Evolutionary conservation across 2,888 invertebrate species (phyloP).

Genomic region (Trilocha varians): DNA sequence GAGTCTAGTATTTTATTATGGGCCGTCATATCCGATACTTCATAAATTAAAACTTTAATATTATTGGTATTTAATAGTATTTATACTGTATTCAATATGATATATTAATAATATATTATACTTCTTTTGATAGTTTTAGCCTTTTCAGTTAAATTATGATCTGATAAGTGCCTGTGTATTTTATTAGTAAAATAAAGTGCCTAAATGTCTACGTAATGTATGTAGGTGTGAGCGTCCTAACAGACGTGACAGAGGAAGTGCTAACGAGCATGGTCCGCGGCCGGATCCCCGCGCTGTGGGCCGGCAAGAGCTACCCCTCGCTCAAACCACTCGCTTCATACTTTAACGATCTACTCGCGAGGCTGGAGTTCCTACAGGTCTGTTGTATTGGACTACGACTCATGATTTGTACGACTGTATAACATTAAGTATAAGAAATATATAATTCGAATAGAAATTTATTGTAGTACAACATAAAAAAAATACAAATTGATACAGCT

Average conservation of each 20-base stretch:
- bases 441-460: too few relatives aligned
- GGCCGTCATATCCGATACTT: too few relatives aligned
- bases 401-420: too few relatives aligned
- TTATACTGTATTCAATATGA: too few relatives aligned
- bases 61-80: too few relatives aligned
- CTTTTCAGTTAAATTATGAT: too few relatives aligned
- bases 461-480: not conserved
- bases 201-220: slow-evolving; percentile 1
- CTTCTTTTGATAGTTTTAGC: too few relatives aligned
- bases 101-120: too few relatives aligned
- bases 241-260: slow-evolving; percentile 88
- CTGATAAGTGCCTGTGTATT: not conserved
- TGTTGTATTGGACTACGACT: not conserved
- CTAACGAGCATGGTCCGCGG: slow-evolving; percentile 86
- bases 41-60: too few relatives aligned
- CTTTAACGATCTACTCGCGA: slow-evolving; percentile 85
- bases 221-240: slow-evolving; percentile 90
- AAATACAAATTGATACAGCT: not conserved
- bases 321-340: slow-evolving; percentile 92
- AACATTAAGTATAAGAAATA: too few relatives aligned
- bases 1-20: too few relatives aligned
- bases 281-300: slow-evolving; percentile 89
- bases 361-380: slow-evolving; percentile 90
- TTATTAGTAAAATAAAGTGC: not conserved
- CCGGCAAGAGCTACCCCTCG: slow-evolving; percentile 90